Evolutionary conservation across 2,113 vertebrate genomes (phyloP).

Genomic region (Ptychochromis oligacanthus): DNA sequence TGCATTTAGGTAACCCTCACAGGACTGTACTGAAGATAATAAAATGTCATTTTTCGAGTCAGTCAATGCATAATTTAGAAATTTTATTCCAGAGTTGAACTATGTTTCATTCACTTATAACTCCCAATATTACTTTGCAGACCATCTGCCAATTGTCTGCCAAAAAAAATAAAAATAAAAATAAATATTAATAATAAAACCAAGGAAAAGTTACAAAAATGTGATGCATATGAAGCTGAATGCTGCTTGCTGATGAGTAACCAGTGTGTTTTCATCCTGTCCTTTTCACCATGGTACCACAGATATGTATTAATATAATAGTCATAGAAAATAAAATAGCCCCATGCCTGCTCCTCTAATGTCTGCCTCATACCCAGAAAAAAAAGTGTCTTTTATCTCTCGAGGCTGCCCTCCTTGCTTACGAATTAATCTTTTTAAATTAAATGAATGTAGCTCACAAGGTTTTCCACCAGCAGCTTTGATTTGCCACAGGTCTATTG

Average conservation of each 20-base stretch:
- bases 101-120: slow-evolving; percentile 8
- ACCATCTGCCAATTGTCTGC: neutral
- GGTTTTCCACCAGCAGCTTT: slow-evolving; percentile 27
- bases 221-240: neutral
- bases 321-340: neutral
- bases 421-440: slow-evolving; percentile 37
- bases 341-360: neutral
- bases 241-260: neutral
- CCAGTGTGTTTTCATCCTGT: neutral
- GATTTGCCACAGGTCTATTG: slow-evolving; percentile 23
- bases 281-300: neutral
- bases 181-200: no score
- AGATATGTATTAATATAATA: neutral
- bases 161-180: neutral
- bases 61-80: neutral
- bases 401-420: slow-evolving; percentile 6
- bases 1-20: neutral
- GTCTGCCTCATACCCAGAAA: neutral
- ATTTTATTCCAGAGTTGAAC: neutral
- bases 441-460: slow-evolving; percentile 7
- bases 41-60: neutral
- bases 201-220: neutral
- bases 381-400: slow-evolving; percentile 17
- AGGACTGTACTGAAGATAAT: neutral
- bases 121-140: neutral